phyloP scores from a whole-genome alignment of 2,888 invertebrate species.

The Agrypnus murinus region DNA sequence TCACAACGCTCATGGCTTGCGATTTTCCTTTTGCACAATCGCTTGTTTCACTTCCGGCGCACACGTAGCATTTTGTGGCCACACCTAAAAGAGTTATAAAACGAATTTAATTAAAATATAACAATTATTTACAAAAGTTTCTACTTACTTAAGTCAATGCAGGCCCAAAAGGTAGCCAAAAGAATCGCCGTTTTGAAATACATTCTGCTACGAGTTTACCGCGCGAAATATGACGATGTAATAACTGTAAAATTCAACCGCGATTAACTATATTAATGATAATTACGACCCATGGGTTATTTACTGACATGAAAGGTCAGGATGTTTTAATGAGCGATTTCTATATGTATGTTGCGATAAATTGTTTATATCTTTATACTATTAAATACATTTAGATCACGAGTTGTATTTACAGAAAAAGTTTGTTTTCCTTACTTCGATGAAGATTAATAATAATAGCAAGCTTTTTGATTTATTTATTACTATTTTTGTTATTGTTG shows the following conservation, averaged over 20 bases:
- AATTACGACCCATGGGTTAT: neutral
- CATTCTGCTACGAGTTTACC: neutral
- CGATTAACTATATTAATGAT: neutral
- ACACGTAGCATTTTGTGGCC: constrained; percentile 43
- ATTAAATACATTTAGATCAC: too few relatives aligned
- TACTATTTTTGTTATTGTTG: too few relatives aligned
- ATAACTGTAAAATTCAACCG: neutral
- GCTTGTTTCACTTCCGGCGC: constrained; percentile 46
- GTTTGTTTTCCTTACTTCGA: too few relatives aligned
- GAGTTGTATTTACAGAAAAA: too few relatives aligned
- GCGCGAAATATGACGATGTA: too few relatives aligned
- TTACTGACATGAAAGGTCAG: constrained; percentile 2
- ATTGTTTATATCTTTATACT: too few relatives aligned
- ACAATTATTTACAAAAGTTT: neutral
- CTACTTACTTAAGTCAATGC: neutral
- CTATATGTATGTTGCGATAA: neutral
- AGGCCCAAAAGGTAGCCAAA: neutral
- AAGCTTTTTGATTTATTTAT: too few relatives aligned
- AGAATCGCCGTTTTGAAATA: neutral
- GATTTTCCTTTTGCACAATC: constrained; percentile 50
- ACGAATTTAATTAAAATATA: neutral
- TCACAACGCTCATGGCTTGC: constrained; percentile 44
- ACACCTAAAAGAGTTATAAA: neutral
- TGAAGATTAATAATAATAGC: too few relatives aligned
- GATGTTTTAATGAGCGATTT: neutral